These are phyloP conservation scores for Lathronympha strigana DNA, from an alignment of 2,888 invertebrate genomes.

Conservation along the genomic window DNA sequence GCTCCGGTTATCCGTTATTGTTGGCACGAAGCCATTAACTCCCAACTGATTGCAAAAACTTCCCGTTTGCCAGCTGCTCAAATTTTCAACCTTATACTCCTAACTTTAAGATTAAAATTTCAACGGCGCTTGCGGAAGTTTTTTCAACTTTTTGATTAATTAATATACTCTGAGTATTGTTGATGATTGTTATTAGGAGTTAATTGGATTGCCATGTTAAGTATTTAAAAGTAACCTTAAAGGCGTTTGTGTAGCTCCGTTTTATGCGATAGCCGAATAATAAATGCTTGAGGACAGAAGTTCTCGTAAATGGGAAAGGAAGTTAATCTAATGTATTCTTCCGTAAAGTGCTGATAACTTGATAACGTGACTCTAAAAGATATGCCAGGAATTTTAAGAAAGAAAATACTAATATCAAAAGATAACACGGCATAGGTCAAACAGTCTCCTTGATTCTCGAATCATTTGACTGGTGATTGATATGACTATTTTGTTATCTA, in stretches of 20 bases:
- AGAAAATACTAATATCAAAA: too few relatives aligned
- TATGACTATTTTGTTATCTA: too few relatives aligned
- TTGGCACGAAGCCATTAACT: conserved; percentile 68
- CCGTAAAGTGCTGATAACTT: too few relatives aligned
- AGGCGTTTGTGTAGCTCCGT: background rate
- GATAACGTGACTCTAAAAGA: too few relatives aligned
- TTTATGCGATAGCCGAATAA: conserved; percentile 10
- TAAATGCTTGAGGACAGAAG: background rate
- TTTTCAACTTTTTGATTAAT: conserved; percentile 47
- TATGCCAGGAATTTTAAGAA: too few relatives aligned
- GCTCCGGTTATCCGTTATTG: conserved; percentile 58
- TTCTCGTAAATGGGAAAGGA: background rate
- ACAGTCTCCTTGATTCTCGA: too few relatives aligned
- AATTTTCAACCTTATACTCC: conserved; percentile 58
- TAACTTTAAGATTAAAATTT: conserved; percentile 53
- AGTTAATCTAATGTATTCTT: too few relatives aligned
- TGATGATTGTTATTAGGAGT: conserved; percentile 40
- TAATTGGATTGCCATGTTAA: conserved; percentile 35
- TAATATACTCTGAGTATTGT: conserved; percentile 37
- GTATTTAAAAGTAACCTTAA: conserved; percentile 32
- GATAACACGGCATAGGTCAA: too few relatives aligned
- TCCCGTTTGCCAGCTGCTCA: conserved; percentile 54
- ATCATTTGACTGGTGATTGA: too few relatives aligned
- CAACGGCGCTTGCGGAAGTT: conserved; percentile 44
- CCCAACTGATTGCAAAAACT: conserved; percentile 70